phyloP scores from a whole-genome alignment of 2,888 invertebrate species.

The Antheraea yamamai region DNA sequence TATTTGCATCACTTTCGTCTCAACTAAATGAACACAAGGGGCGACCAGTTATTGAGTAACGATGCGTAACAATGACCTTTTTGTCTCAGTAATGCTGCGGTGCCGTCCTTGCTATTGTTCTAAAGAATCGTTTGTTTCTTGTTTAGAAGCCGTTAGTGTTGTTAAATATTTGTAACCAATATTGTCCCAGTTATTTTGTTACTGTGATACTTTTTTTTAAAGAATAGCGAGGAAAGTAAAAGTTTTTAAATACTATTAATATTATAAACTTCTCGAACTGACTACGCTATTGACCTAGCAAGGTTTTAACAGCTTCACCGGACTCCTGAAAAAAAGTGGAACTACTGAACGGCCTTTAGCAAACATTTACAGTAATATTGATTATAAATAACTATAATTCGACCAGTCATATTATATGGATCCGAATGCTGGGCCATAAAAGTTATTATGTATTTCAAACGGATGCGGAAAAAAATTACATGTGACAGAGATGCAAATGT shows the following conservation, averaged over 20 bases:
- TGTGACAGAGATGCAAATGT: no score
- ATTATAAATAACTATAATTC: no score
- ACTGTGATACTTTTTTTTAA: not conserved
- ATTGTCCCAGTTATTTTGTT: constrained; percentile 4
- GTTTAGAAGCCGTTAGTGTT: constrained; percentile 23
- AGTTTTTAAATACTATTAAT: not conserved
- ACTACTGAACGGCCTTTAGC: no score
- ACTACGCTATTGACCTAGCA: no score
- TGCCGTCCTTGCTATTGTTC: constrained; percentile 54
- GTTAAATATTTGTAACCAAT: constrained; percentile 13
- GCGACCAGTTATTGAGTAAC: constrained; percentile 54
- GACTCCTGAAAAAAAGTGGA: no score
- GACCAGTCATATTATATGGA: no score
- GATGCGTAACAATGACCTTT: constrained; percentile 65
- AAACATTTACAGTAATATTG: no score
- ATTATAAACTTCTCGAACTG: no score
- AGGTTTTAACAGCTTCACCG: no score
- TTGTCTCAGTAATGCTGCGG: constrained; percentile 42
- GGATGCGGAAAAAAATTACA: no score
- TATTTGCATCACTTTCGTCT: constrained; percentile 33
- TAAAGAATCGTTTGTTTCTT: constrained; percentile 35
- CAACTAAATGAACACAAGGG: constrained; percentile 41
- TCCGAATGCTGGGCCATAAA: no score
- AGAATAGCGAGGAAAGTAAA: not conserved
- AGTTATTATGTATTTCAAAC: no score